Conservation (phyloP, 2,888 invertebrate genomes). For the Eupithecia vulgata region DNA sequence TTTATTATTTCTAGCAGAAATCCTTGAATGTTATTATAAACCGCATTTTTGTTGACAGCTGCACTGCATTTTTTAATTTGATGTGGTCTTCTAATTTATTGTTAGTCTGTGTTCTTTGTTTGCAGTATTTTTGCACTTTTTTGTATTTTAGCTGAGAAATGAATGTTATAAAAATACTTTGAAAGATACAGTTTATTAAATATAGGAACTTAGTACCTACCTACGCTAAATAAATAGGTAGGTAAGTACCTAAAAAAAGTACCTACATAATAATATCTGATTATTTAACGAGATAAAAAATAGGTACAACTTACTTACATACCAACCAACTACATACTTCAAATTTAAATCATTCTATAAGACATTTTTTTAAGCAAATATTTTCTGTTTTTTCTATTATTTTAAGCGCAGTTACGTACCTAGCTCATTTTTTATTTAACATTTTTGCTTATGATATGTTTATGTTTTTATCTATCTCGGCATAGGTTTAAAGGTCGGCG, state of each 20-base stretch:
- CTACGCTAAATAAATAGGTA: neutral
- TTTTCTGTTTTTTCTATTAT: neutral
- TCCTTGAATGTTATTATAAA: neutral
- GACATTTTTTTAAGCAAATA: no score
- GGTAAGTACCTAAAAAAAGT: neutral
- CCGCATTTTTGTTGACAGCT: neutral
- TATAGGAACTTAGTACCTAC: neutral
- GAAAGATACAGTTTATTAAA: neutral
- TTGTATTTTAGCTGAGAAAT: neutral
- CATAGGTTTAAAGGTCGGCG: neutral
- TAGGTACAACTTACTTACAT: neutral
- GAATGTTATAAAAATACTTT: neutral
- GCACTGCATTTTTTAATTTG: neutral
- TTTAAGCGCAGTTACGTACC: neutral
- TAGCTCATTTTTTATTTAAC: neutral
- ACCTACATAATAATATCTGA: neutral
- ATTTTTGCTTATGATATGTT: no score
- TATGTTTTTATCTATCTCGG: no score
- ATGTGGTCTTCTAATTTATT: neutral
- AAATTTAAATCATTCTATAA: no score
- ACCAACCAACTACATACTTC: neutral
- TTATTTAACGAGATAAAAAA: neutral
- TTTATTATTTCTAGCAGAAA: neutral
- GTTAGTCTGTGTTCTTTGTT: neutral
- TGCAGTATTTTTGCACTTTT: neutral